These are phyloP conservation scores for Tinea pellionella DNA, from an alignment of 2,888 invertebrate species.

Conservation along the genomic window DNA sequence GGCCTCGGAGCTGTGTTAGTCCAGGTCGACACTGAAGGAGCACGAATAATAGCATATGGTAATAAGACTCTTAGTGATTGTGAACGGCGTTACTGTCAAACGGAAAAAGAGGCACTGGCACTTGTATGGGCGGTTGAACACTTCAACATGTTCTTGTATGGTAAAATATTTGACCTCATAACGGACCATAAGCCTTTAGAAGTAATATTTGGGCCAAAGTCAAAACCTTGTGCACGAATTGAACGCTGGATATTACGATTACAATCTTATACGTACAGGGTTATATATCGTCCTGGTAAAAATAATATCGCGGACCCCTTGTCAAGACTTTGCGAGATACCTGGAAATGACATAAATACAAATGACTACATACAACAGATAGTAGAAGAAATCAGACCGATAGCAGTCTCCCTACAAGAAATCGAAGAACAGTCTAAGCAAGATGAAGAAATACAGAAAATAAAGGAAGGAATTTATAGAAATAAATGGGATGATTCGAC, in stretches of 20 bases:
- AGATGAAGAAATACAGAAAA: no score
- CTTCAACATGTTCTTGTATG: slow-evolving; percentile 39
- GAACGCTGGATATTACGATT: slow-evolving; percentile 24
- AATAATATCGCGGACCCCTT: slow-evolving; percentile 28
- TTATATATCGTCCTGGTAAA: slow-evolving; percentile 20
- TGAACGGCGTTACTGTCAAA: slow-evolving; percentile 30
- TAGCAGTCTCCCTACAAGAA: no score
- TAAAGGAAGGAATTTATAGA: no score
- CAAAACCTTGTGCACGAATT: slow-evolving; percentile 23
- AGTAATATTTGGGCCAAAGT: slow-evolving; percentile 22
- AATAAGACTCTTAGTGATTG: slow-evolving; percentile 30
- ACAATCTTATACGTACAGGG: slow-evolving; percentile 20
- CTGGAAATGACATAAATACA: no score
- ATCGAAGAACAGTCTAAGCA: no score
- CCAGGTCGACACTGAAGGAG: slow-evolving; percentile 21
- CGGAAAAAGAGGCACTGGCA: slow-evolving; percentile 25
- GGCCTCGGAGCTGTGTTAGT: slow-evolving; percentile 28
- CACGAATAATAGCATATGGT: slow-evolving; percentile 34
- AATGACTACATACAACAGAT: no score
- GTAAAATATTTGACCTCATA: slow-evolving; percentile 33
- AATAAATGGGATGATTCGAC: no score
- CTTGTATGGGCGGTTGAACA: slow-evolving; percentile 27
- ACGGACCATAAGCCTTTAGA: slow-evolving; percentile 26
- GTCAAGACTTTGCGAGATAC: slow-evolving; percentile 12
- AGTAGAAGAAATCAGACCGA: no score